Evolutionary conservation across 1,140 invertebrate species (phyloP).

Genomic region (Brachionus sp.): DNA sequence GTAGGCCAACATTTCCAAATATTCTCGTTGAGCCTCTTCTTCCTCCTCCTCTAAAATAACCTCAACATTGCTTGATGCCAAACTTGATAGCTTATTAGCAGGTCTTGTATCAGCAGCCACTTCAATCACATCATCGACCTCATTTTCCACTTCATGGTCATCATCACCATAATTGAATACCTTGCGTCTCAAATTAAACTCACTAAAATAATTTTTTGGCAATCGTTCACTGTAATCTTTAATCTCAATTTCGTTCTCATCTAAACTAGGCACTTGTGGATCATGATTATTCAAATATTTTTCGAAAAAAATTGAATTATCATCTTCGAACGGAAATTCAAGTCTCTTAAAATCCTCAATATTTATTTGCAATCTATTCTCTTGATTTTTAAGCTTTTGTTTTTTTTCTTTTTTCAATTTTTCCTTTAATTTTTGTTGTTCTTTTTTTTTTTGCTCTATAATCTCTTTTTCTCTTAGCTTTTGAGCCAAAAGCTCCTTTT

Average conservation of each 20-base stretch:
- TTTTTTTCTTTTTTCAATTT: constrained; percentile 31
- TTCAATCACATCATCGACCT: neutral
- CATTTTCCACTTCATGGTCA: neutral
- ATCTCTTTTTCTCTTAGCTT: neutral
- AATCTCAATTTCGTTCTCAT: constrained; percentile 22
- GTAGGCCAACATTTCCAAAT: neutral
- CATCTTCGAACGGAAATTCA: neutral
- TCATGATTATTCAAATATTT: neutral
- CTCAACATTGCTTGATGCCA: neutral
- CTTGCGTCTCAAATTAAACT: constrained; percentile 12
- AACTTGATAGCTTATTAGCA: neutral
- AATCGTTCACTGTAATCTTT: constrained; percentile 19
- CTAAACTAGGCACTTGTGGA: neutral
- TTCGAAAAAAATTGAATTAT: neutral
- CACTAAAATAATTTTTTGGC: neutral
- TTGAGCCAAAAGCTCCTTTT: neutral
- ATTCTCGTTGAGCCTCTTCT: neutral
- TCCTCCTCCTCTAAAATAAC: constrained; percentile 15
- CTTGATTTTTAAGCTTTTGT: neutral
- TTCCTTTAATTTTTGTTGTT: neutral
- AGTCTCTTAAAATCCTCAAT: constrained; percentile 15
- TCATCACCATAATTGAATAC: neutral
- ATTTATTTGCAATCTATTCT: constrained; percentile 5
- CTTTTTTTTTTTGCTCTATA: neutral
- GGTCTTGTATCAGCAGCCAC: neutral